These are phyloP conservation scores for Pseudanteris insignis DNA, from an alignment of 2,888 invertebrate species.

Conservation along the genomic window DNA sequence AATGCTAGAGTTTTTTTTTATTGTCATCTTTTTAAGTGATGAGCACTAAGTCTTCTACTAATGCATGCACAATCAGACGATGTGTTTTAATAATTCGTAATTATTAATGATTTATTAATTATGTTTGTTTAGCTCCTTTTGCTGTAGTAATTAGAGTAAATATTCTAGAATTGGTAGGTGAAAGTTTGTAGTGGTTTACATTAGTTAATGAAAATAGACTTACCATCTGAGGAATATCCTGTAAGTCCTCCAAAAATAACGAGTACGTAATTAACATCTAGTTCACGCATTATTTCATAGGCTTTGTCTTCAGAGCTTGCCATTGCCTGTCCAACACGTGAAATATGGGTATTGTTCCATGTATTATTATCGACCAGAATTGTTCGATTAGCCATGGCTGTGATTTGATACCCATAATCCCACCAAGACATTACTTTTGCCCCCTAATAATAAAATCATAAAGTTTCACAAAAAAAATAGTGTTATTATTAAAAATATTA, in stretches of 20 bases:
- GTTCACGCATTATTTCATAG: conserved; percentile 96
- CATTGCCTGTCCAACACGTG: conserved; percentile 98
- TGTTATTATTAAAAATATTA: conserved; percentile 3
- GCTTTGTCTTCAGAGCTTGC: conserved; percentile 96
- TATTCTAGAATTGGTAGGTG: too few relatives aligned
- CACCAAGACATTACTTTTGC: conserved; percentile 99
- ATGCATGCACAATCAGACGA: too few relatives aligned
- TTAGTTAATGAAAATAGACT: too few relatives aligned
- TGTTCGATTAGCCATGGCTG: conserved; percentile 98
- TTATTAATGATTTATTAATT: too few relatives aligned
- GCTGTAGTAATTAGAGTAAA: too few relatives aligned
- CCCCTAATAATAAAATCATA: conserved; percentile 75
- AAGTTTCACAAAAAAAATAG: not conserved
- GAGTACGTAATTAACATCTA: conserved; percentile 97
- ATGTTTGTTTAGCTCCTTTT: too few relatives aligned
- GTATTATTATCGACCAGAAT: conserved; percentile 99
- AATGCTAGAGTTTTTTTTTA: too few relatives aligned
- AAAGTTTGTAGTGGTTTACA: too few relatives aligned
- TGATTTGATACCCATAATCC: conserved; percentile 99
- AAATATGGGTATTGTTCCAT: conserved; percentile 99
- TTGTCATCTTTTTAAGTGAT: too few relatives aligned
- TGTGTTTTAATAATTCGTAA: too few relatives aligned
- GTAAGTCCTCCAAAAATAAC: conserved; percentile 99
- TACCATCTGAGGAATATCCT: conserved; percentile 97
- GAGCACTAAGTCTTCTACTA: too few relatives aligned